Evolutionary conservation across 1,140 invertebrate species (phyloP), one percentile per base, ranked within the genome.

Genomic region (Anoplophora glabripennis): DNA sequence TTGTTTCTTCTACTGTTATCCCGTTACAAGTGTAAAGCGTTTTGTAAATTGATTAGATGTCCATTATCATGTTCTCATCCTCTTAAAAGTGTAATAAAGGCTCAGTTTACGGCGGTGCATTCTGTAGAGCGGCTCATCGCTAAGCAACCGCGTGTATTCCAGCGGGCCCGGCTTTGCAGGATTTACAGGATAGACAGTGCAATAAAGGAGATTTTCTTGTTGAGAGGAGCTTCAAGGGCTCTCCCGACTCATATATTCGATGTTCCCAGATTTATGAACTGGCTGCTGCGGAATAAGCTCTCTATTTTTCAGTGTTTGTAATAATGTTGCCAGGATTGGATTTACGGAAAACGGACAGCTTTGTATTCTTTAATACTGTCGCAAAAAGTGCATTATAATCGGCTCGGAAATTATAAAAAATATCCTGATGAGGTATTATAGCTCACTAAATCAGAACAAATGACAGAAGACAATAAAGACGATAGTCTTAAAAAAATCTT

Each of bases 181-280:
- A 74, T 73, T 74, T 75, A 69, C 70, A 57, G 70, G 61, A 72
- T 75, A 71, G 67, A 65, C 66, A 68, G 54, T 52, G 73, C 71
- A 75, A 75, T 75, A 75, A 73, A 75, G 70, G 69, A 73, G 73
- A 75, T 75, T 75, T 75, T 73, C 70, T 75, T 75, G 73, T 72
- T 70, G 73, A 73, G 72, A 72, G 69, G 54, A 60, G 61, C 51
- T 65, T 71, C 59, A 46, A 72, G 71, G 56, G 59, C 59, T 55
- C 67, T 69, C 59, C 56, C 66, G 62, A 71, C 64, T 68, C 67
- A 69, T 71, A 70, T 67, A 67, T 57, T 66, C 59, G 61, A 68
- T 70, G 69, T 71, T 71, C 61, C 61, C 67, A 62, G 69, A 71
- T 69, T 71, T 69, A 68, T 69, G 66, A 65, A 68, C 64, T 70